phyloP scores from a whole-genome alignment of 2,113 vertebrate species.

The Etheostoma cragini region DNA sequence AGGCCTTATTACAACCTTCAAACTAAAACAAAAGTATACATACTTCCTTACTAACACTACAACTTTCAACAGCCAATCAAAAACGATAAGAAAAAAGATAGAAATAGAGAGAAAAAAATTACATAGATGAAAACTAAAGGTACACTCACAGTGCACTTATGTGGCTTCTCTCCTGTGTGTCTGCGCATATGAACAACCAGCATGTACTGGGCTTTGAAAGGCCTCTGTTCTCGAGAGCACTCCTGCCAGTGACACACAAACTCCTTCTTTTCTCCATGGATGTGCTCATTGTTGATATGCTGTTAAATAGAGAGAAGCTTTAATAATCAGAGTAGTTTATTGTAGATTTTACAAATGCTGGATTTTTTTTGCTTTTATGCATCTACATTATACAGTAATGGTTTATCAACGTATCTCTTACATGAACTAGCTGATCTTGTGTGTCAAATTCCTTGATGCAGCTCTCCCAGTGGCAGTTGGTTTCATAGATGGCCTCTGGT shows the following conservation, averaged over 20 bases:
- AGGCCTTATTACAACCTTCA: slow-evolving; percentile 99
- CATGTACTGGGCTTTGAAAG: slow-evolving; percentile 99
- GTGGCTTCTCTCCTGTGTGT: slow-evolving; percentile 98
- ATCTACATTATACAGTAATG: neutral
- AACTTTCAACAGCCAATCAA: neutral
- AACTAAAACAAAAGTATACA: slow-evolving; percentile 83
- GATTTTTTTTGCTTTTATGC: neutral
- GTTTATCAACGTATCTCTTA: slow-evolving; percentile 74
- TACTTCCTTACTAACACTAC: too few species aligned
- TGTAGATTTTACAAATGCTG: neutral
- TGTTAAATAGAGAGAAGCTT: slow-evolving; percentile 55
- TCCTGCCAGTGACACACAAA: slow-evolving; percentile 98
- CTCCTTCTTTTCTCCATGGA: slow-evolving; percentile 98
- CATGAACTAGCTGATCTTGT: slow-evolving; percentile 96
- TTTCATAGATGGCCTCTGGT: slow-evolving; percentile 93
- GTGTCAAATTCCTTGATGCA: slow-evolving; percentile 97
- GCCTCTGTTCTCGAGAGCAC: slow-evolving; percentile 94
- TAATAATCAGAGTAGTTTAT: neutral
- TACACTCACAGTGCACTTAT: slow-evolving; percentile 96
- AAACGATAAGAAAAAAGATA: slow-evolving; percentile 1
- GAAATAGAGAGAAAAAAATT: neutral
- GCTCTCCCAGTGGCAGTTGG: slow-evolving; percentile 96
- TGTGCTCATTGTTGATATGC: slow-evolving; percentile 99
- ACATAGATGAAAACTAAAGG: neutral
- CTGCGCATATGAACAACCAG: slow-evolving; percentile 98